Base-by-base conservation (phyloP, 2,888 invertebrate species). In the Crocallis elinguaria region DNA sequence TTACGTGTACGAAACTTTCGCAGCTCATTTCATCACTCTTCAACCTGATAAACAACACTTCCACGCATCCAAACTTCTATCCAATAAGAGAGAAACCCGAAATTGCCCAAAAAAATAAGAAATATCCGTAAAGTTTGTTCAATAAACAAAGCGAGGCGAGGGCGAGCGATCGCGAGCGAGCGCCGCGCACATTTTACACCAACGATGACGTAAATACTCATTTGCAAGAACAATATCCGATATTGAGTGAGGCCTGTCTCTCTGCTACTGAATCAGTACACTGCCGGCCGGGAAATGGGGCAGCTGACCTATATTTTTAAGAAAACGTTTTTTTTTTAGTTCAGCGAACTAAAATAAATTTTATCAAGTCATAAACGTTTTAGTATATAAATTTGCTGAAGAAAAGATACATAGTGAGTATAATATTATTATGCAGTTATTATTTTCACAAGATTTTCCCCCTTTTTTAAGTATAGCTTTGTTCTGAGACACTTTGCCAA, bases 161-260 rank as follows among this genome's bases (percentile, higher is more conserved):
- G 63, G 43, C 70, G 71, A 70, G 67, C 62, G 79, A 74, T 77
- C 73, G 75, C 72, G 60, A 67, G 69, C 73, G 73, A 73, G 77
- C n/a, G n/a, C 71, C 73, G 73, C 70, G 77, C 82, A 84, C 88
- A 86, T 86, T 87, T 86, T 85, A 85, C 84, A 85, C 82, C 81
- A 86, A 87, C 85, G 88, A 88, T 88, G 88, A 86, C 88, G 86
- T 89, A 90, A 90, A 90, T 88, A 89, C 88, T 90, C 86, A 88
- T 90, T 90, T 88, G 85, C 80, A 82, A 85, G 86, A 89, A 89
- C 90, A 90, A 90, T 90, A 88, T 90, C 88, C 86, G 88, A 88
- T 90, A 90, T 88, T 89, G 90, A 90, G 87, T 89, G 90, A 90
- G 88, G 84, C 85, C 87, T 89, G 90, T 88, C 90, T 87, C 76